Conservation (phyloP, 2,888 invertebrate genomes). For the Prostheceraeus crozeri region DNA sequence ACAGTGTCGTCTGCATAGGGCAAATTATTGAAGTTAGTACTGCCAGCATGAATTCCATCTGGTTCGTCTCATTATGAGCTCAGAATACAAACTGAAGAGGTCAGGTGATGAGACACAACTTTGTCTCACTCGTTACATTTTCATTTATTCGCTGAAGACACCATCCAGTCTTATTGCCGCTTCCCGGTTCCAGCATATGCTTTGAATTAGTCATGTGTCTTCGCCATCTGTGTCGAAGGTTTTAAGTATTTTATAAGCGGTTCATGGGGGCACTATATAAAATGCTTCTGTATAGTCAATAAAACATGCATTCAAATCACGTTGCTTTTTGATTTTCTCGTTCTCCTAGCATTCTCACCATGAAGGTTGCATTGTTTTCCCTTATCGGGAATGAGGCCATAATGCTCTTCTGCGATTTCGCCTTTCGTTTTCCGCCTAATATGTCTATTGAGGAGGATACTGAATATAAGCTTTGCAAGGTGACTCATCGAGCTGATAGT, state of each 20-base stretch:
- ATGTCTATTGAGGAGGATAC: slow-evolving; percentile 15
- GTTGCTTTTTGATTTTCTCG: slow-evolving; percentile 7
- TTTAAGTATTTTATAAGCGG: slow-evolving; percentile 12
- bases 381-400: slow-evolving; percentile 16
- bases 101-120: too few species aligned
- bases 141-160: too few species aligned
- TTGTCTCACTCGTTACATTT: too few species aligned
- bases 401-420: too few species aligned
- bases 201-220: slow-evolving; percentile 29
- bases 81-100: too few species aligned
- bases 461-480: slow-evolving; percentile 22
- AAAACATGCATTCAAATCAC: not conserved
- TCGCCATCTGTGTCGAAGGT: slow-evolving; percentile 19
- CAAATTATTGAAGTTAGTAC: too few species aligned
- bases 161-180: slow-evolving; percentile 3
- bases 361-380: slow-evolving; percentile 23
- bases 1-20: too few species aligned
- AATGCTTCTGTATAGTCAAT: slow-evolving; percentile 25
- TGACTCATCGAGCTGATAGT: slow-evolving; percentile 29
- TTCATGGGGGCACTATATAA: slow-evolving; percentile 21
- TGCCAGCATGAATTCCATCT: too few species aligned
- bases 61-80: too few species aligned
- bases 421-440: slow-evolving; percentile 2
- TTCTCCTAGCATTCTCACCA: slow-evolving; percentile 16
- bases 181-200: slow-evolving; percentile 7